phyloP scores from a whole-genome alignment of 2,113 vertebrate species.

The Puffinus mauretanicus region DNA sequence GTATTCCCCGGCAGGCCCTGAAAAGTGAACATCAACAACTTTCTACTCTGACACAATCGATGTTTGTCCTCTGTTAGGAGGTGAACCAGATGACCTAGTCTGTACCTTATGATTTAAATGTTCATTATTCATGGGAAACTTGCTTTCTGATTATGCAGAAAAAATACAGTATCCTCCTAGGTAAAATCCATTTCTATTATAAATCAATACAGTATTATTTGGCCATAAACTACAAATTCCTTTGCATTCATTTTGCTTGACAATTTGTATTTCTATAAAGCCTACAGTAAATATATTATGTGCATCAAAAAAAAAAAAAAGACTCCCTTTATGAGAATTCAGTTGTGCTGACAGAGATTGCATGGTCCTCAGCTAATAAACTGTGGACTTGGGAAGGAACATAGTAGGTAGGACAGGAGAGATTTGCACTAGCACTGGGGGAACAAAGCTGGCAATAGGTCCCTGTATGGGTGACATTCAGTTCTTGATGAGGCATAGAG shows the following conservation, averaged over 20 bases:
- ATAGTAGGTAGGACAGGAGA: neutral
- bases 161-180: neutral
- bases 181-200: neutral
- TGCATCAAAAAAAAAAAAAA: neutral
- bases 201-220: neutral
- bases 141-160: neutral
- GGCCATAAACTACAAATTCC: neutral
- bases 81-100: neutral
- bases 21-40: neutral
- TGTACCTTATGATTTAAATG: neutral
- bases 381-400: neutral
- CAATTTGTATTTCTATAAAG: neutral
- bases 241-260: neutral
- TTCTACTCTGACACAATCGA: neutral
- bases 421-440: neutral
- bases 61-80: neutral
- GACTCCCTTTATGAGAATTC: neutral
- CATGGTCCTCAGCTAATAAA: neutral
- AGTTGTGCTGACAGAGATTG: neutral
- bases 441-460: neutral
- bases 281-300: neutral
- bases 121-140: neutral
- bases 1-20: neutral
- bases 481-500: neutral
- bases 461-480: neutral